Percentiles rank a stretch among this genome's conserved stretches.
These are phyloP conservation scores for Zygothrica quintamaculata DNA, from an alignment of 2,888 invertebrate species.

Conservation along the genomic window DNA sequence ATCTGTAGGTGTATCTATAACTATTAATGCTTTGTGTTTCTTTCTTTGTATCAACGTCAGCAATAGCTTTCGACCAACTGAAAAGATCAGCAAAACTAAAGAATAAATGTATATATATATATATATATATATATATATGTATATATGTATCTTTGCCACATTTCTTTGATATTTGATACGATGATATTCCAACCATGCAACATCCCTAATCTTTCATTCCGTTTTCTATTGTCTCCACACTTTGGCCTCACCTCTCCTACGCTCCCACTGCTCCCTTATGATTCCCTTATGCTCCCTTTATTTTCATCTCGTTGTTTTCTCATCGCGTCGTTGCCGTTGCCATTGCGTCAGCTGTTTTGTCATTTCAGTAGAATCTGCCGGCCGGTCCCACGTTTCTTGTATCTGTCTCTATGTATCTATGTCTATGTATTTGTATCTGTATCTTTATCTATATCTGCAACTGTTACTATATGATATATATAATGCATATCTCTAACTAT, in stretches of 20 bases:
- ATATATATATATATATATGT: too few relatives aligned
- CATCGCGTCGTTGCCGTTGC: slow-evolving; percentile 5
- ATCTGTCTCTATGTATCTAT: slow-evolving; percentile 18
- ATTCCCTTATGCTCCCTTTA: not conserved
- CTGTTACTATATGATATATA: slow-evolving; percentile 9
- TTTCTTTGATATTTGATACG: slow-evolving; percentile 61
- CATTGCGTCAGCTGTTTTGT: slow-evolving; percentile 59
- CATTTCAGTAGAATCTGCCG: slow-evolving; percentile 63
- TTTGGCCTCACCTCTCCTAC: not conserved
- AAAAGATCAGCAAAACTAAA: slow-evolving; percentile 48
- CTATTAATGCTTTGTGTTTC: not conserved
- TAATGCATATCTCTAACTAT: slow-evolving; percentile 8
- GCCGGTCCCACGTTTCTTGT: slow-evolving; percentile 41
- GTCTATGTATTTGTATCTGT: slow-evolving; percentile 12
- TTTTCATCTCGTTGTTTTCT: slow-evolving; percentile 10
- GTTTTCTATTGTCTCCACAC: not conserved
- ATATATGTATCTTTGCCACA: slow-evolving; percentile 36
- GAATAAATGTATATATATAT: too few relatives aligned
- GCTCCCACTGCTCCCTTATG: not conserved
- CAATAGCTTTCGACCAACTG: slow-evolving; percentile 17
- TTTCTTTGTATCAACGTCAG: not conserved
- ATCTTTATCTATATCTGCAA: slow-evolving; percentile 8
- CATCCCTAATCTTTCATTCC: slow-evolving; percentile 42
- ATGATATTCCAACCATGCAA: slow-evolving; percentile 28
- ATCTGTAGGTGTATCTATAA: slow-evolving; percentile 1